Base-by-base conservation (phyloP, 2,797 vertebrate genomes). In the Enoplosus armatus region DNA sequence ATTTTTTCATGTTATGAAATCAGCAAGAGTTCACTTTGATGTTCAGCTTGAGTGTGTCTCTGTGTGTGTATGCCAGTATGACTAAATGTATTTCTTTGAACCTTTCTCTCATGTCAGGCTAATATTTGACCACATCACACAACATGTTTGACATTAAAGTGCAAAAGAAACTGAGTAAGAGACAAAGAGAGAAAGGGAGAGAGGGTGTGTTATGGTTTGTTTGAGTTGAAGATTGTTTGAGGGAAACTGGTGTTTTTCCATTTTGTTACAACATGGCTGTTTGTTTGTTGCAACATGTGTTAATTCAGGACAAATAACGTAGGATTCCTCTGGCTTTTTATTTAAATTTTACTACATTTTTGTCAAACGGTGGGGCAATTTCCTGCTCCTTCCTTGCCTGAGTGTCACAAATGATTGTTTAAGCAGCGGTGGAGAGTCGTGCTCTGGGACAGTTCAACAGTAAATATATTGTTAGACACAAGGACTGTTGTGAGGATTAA, bases 111-210 rank as follows among this genome's bases (percentile, higher is more conserved):
- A 14, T 61, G 50, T 45, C 69, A 64, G 31, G 64, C 68, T 81
- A 75, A 86, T 87, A 77, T 88, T 93, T 87, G 75, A 80, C 47
- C 54, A 47, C 43, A 48, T 15, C 7, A 63, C 45, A 58, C 76
- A 77, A 74, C 58, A 24, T 56, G 55, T 76, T 82, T 69, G 56
- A 74, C 77, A 61, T 81, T 68, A 31, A 26, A 73, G 56, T 2
- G 14, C 11, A 50, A 68, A 58, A 33, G 45, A 43, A 62, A 41
- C 31, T 22, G 47, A 43, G 60, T 20, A 18, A 50, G 39, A 35
- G 41, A 33, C 5, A 9, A n/a, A 43, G 4, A 43, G 27, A 29
- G 11, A 33, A 9, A 15, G 20, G 26, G 27, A 3, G 8, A 26
- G 50, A 7, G 14, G 33, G 48, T 50, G 55, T 20, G 43, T 50